Evolutionary conservation across 2,113 vertebrate genomes (phyloP).

Genomic region (Tiliqua scincoides): DNA sequence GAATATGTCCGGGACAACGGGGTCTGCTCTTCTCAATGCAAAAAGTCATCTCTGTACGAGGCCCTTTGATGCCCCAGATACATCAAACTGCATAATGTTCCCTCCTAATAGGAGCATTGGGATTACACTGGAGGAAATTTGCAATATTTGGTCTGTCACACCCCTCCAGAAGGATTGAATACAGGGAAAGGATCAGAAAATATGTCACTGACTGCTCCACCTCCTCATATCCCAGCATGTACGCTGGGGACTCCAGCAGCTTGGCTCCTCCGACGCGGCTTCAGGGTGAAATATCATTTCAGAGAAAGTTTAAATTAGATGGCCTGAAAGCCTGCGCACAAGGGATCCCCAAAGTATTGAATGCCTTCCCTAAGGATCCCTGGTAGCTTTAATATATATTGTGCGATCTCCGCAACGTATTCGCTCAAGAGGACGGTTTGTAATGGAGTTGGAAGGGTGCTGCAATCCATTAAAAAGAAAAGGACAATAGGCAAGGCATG

Average conservation of each 20-base stretch:
- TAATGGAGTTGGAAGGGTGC: constrained; percentile 57
- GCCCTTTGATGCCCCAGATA: constrained; percentile 53
- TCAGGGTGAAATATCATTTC: constrained; percentile 18
- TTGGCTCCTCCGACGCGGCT: not conserved
- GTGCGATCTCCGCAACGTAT: not conserved
- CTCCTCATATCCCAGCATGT: not conserved
- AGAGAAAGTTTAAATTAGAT: constrained; percentile 33
- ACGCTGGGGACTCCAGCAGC: not conserved
- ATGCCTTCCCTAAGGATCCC: not conserved
- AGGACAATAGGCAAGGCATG: constrained; percentile 52
- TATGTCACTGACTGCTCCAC: not conserved
- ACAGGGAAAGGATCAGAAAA: constrained; percentile 14
- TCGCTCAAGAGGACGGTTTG: constrained; percentile 36
- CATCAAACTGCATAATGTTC: constrained; percentile 51
- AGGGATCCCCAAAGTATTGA: not conserved
- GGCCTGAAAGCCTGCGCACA: constrained; percentile 5
- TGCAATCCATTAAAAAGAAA: constrained; percentile 38
- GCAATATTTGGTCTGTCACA: not conserved
- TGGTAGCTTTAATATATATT: not conserved
- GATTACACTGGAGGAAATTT: constrained; percentile 36
- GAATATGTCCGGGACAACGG: not conserved
- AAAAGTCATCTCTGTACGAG: constrained; percentile 20
- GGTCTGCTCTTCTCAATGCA: constrained; percentile 36
- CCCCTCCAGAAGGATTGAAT: constrained; percentile 15
- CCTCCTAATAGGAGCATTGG: constrained; percentile 31